Evolutionary conservation across 2,888 invertebrate genomes (phyloP).

Genomic region (Actias luna): DNA sequence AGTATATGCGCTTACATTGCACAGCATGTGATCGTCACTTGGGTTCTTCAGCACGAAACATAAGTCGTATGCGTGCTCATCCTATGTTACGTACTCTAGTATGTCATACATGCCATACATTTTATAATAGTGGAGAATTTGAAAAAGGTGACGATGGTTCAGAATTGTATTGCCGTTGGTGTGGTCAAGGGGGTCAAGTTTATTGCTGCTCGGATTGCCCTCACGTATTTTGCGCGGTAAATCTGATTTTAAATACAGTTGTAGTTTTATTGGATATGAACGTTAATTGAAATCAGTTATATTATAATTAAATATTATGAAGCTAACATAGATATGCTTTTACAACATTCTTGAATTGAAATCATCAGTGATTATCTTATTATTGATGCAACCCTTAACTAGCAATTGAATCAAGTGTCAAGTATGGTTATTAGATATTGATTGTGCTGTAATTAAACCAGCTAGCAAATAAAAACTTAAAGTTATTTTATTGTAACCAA

Average conservation of each 20-base stretch:
- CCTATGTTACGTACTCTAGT: slow-evolving; percentile 87
- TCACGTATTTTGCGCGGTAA: slow-evolving; percentile 87
- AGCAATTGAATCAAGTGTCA: not conserved
- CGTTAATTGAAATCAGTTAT: not conserved
- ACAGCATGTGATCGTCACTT: slow-evolving; percentile 88
- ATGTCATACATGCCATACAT: slow-evolving; percentile 87
- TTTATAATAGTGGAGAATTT: slow-evolving; percentile 91
- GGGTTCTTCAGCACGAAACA: slow-evolving; percentile 85
- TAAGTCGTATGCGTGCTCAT: slow-evolving; percentile 85
- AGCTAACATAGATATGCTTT: too few species aligned
- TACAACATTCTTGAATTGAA: too few species aligned
- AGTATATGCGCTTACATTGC: slow-evolving; percentile 85
- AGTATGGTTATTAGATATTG: not conserved
- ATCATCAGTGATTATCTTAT: too few species aligned
- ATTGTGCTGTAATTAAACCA: not conserved
- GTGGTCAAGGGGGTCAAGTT: slow-evolving; percentile 90
- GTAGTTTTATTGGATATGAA: not conserved
- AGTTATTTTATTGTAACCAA: too few species aligned
- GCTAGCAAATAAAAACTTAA: too few species aligned
- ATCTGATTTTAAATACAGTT: not conserved
- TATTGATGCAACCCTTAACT: not conserved
- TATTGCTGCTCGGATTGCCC: slow-evolving; percentile 90
- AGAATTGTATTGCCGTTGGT: slow-evolving; percentile 92
- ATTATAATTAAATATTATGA: too few species aligned
- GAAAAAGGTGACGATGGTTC: slow-evolving; percentile 92